phyloP scores from a whole-genome alignment of 1,140 invertebrate species.

The Dreissena rostriformis region DNA sequence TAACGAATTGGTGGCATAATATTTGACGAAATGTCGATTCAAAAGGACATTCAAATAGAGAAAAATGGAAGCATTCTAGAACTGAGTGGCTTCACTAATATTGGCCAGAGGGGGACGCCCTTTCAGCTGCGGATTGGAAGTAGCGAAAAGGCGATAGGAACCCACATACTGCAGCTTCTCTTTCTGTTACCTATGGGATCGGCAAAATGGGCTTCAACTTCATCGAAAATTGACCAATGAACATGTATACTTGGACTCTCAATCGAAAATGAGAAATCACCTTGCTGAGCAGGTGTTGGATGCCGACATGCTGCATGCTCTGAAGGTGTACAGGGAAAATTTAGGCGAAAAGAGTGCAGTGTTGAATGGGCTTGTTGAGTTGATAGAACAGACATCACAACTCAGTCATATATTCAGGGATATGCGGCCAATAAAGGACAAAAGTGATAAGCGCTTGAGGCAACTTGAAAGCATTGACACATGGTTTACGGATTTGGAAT shows the following conservation, averaged over 20 bases:
- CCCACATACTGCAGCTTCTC: slow-evolving; percentile 10
- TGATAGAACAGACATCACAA: too few relatives aligned
- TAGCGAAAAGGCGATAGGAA: slow-evolving; percentile 1
- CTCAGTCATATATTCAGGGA: too few relatives aligned
- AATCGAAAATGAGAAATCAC: too few relatives aligned
- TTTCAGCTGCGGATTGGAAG: not conserved
- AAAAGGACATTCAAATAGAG: slow-evolving; percentile 16
- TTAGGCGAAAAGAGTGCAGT: too few relatives aligned
- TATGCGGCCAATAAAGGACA: too few relatives aligned
- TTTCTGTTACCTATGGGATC: slow-evolving; percentile 23
- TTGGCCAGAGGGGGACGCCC: not conserved
- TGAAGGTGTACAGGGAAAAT: too few relatives aligned
- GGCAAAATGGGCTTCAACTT: too few relatives aligned
- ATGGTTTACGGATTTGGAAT: slow-evolving; percentile 1
- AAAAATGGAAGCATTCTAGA: slow-evolving; percentile 20
- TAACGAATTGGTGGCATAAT: not conserved
- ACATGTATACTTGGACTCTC: too few relatives aligned
- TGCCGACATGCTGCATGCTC: too few relatives aligned
- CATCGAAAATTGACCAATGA: too few relatives aligned
- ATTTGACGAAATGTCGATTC: slow-evolving; percentile 40
- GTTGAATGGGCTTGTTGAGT: too few relatives aligned
- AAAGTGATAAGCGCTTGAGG: not conserved
- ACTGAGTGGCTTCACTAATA: slow-evolving; percentile 24
- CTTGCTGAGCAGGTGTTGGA: too few relatives aligned
- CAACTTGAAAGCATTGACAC: not conserved